Evolutionary conservation across 2,797 vertebrate species (phyloP), one percentile per base, ranked within the genome.

Genomic region (Knipowitschia caucasica): DNA sequence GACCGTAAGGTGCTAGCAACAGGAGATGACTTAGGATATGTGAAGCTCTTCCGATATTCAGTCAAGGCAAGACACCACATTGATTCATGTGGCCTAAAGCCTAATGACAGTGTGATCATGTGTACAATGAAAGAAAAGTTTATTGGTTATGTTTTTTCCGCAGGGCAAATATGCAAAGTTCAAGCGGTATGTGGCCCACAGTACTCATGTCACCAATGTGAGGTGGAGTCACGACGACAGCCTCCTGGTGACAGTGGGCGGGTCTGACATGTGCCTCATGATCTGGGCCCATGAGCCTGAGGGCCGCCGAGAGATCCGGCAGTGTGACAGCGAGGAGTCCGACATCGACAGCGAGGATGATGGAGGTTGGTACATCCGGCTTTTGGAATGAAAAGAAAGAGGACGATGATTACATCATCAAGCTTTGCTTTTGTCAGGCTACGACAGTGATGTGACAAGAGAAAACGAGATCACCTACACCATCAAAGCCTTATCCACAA

Each of bases 401-500:
- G 7, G 27, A 30, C 27, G 10, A 30, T 15, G 5, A 42, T 49
- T 49, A 25, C 7, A 12, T 2, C 1, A 1, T 5, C 2, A 4
- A 12, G 50, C 7, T 33, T 40, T 2, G 30, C 15, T 57, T 62
- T 76, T 64, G 7, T 45, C 80, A 99, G 97, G 97, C 40, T 99
- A 99, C 61, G 97, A 99, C 88, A 99, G 96, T 25, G 96, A 99
- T 69, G 94, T 99, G 52, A 98, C 92, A 6, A 92, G 92, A 59
- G 97, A 99, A 83, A 99, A 96, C 67, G 96, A 98, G 88, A 93
- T 94, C 81, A 94, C 81, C 86, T 99, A 99, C 79, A 94, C 94
- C 92, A 93, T 98, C 82, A 98, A 95, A 92, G 94, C 96, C 93
- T 97, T 98, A 93, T 94, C 95, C 74, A 94, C 92, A 75, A 99